Percentiles rank a stretch among this genome's conserved stretches.
phyloP scores from a whole-genome alignment of 2,888 invertebrate species.

The Polydrusus pterygomalis region DNA sequence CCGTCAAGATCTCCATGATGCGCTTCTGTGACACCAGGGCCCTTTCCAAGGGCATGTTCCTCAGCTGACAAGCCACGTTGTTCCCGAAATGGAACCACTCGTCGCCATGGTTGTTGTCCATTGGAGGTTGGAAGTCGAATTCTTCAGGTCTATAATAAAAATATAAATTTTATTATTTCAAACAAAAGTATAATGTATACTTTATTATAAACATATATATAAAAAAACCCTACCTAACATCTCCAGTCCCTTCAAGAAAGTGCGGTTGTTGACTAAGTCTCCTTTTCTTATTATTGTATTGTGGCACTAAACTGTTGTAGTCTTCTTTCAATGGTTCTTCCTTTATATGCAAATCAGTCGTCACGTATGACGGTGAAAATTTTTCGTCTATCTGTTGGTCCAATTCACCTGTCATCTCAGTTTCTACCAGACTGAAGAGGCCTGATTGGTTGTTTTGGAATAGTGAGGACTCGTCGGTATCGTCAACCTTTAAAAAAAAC shows the following conservation, averaged over 20 bases:
- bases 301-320: neutral
- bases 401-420: slow-evolving; percentile 35
- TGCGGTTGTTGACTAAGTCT: slow-evolving; percentile 9
- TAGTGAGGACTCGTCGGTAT: slow-evolving; percentile 23
- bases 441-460: slow-evolving; percentile 31
- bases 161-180: too few relatives aligned
- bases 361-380: slow-evolving; percentile 11
- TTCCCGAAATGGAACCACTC: slow-evolving; percentile 50
- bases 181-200: too few relatives aligned
- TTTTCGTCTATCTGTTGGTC: neutral
- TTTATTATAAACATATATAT: too few relatives aligned
- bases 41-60: slow-evolving; percentile 43
- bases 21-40: slow-evolving; percentile 51
- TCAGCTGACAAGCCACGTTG: slow-evolving; percentile 48
- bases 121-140: neutral
- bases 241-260: slow-evolving; percentile 10
- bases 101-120: slow-evolving; percentile 15
- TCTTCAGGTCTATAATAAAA: slow-evolving; percentile 2
- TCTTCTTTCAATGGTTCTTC: slow-evolving; percentile 41
- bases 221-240: neutral
- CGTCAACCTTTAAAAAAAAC: slow-evolving; percentile 6
- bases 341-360: slow-evolving; percentile 31
- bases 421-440: slow-evolving; percentile 40
- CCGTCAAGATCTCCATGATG: slow-evolving; percentile 53
- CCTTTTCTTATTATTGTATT: slow-evolving; percentile 24